A percentile compares a stretch with the other conserved stretches of the same genome.
phyloP scores from a whole-genome alignment of 2,797 vertebrate species.

The Danio jaintianensis region DNA sequence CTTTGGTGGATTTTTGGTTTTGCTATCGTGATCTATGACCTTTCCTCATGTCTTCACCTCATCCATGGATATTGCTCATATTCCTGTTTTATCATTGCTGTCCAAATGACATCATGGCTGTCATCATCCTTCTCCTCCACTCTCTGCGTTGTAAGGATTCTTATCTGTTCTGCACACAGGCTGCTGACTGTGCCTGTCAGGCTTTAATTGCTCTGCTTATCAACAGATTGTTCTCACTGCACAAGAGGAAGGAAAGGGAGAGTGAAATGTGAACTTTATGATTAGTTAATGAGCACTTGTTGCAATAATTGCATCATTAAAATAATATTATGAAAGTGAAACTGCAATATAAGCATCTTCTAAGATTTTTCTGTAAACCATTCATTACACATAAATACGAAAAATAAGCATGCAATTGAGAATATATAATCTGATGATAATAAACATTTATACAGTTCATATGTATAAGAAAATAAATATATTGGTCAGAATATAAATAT shows the following conservation, averaged over 20 bases:
- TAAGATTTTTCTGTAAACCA: background rate
- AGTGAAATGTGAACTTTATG: background rate
- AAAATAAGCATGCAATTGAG: no score
- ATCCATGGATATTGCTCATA: background rate
- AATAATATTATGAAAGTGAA: background rate
- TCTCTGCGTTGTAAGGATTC: background rate
- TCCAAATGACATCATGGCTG: constrained; percentile 3
- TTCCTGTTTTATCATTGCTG: constrained; percentile 1
- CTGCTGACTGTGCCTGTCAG: constrained; percentile 20
- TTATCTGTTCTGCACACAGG: constrained; percentile 25
- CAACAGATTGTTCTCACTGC: constrained; percentile 8
- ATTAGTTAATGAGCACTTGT: background rate
- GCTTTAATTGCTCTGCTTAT: constrained; percentile 3
- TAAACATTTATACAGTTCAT: background rate
- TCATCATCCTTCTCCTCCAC: background rate
- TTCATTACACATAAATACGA: no score
- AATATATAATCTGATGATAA: background rate
- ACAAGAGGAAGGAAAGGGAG: background rate
- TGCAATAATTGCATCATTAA: background rate
- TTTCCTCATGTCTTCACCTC: constrained; percentile 18
- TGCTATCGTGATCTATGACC: constrained; percentile 62
- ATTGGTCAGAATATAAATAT: background rate
- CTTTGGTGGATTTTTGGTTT: constrained; percentile 66
- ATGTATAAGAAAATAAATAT: background rate
- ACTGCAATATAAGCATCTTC: background rate